These are phyloP conservation scores for Ursus arctos DNA, from an alignment of 2,113 vertebrate species.

Conservation along the genomic window DNA sequence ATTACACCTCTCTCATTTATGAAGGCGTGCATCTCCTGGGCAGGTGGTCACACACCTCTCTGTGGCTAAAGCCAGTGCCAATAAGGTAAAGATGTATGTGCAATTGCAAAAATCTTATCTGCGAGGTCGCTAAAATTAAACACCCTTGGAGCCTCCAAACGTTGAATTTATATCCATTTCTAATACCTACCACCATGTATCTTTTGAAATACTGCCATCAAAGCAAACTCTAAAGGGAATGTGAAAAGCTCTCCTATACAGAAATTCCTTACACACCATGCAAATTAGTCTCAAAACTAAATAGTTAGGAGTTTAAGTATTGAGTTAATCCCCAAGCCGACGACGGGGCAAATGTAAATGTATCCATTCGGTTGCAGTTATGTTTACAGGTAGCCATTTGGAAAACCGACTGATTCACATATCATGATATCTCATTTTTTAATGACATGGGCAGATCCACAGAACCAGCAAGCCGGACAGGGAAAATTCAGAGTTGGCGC, in stretches of 20 bases:
- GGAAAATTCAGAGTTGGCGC: background rate
- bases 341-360: background rate
- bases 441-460: background rate
- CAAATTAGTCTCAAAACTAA: slow-evolving; percentile 39
- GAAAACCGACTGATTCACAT: background rate
- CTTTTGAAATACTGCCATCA: slow-evolving; percentile 61
- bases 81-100: background rate
- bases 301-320: background rate
- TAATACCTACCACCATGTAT: background rate
- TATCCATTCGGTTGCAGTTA: background rate
- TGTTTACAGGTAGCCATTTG: background rate
- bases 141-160: background rate
- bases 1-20: background rate
- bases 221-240: slow-evolving; percentile 25
- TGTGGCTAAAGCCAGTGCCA: background rate
- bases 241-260: background rate
- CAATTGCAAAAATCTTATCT: background rate
- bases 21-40: background rate
- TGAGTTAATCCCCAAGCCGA: background rate
- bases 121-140: background rate
- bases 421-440: background rate
- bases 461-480: background rate
- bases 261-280: background rate
- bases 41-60: background rate
- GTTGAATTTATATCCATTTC: slow-evolving; percentile 22